A percentile compares a stretch with the other conserved stretches of the same genome.
These are phyloP conservation scores for Labrus mixtus DNA, from an alignment of 2,113 vertebrate genomes.

Conservation along the genomic window DNA sequence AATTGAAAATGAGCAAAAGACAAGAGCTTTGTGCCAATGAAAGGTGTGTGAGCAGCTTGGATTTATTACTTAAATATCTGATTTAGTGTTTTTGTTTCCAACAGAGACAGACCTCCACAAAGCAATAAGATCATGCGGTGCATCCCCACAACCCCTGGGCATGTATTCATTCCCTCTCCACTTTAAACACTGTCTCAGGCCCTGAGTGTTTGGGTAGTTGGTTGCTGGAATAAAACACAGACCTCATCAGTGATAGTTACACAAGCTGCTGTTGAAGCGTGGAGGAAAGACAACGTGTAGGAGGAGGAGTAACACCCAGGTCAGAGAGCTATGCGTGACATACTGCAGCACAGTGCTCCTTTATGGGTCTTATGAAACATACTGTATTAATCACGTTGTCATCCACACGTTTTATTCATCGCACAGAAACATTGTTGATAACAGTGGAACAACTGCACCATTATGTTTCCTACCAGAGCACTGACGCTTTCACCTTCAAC, in stretches of 20 bases:
- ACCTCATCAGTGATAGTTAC: slow-evolving; percentile 43
- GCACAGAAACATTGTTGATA: too few relatives aligned
- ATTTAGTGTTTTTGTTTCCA: slow-evolving; percentile 42
- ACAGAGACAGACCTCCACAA: slow-evolving; percentile 22
- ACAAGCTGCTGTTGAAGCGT: slow-evolving; percentile 51
- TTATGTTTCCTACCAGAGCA: neutral
- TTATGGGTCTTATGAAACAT: slow-evolving; percentile 19
- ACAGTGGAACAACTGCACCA: too few relatives aligned
- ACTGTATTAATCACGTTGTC: slow-evolving; percentile 3
- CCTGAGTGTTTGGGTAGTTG: slow-evolving; percentile 14
- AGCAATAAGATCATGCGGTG: slow-evolving; percentile 34
- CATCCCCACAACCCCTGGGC: slow-evolving; percentile 12
- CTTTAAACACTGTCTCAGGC: neutral
- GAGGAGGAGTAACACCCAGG: slow-evolving; percentile 34
- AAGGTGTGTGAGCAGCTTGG: neutral
- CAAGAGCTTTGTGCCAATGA: too few relatives aligned
- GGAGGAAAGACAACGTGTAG: slow-evolving; percentile 62
- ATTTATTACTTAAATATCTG: neutral
- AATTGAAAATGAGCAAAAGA: too few relatives aligned
- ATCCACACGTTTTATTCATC: neutral
- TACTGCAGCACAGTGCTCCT: neutral
- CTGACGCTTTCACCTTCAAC: neutral
- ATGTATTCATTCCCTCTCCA: slow-evolving; percentile 10
- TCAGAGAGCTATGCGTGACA: neutral
- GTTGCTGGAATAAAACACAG: slow-evolving; percentile 1